Evolutionary conservation across 1,140 invertebrate genomes (phyloP), one percentile per base, ranked within the genome.

Genomic region (Frieseomelitta varia): DNA sequence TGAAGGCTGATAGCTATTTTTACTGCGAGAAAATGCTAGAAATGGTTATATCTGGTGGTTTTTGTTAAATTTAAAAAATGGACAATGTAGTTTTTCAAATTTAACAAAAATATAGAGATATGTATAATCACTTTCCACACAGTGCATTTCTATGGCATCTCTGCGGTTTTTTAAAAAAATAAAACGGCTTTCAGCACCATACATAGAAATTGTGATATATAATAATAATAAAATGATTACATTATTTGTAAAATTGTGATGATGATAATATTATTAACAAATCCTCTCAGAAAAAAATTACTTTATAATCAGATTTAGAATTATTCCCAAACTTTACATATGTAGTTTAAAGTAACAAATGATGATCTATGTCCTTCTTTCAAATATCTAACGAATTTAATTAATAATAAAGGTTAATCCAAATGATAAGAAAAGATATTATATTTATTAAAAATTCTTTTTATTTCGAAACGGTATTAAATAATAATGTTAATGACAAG

Each of bases 121-220:
- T 17, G 63, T 79, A 79, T 84, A 79, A 87, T 84, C 55, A 77
- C 65, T 47, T 65, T 58, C 80, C 78, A 71, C 27, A 78, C 39
- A 27, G 39, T 56, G 56, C 67, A 71, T 80, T 76, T 80, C 58
- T 84, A 80, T 76, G 84, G 83, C 83, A 55, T 73, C 51, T 56
- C 83, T 65, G 55, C 58, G 61, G 56, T 76, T 39, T 65, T 53
- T 80, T 55, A 53, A 47, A 47, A 47, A 47, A 84, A 73, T 65
- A 69, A 77, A 79, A 89, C 78, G 81, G 87, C 88, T 89, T 89
- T 89, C 78, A 84, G 81, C 85, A 88, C 58, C 79, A 88, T n/a
- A 86, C 78, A 89, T 86, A 89, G 85, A 86, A 86, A 89, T 89
- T 89, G 88, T 89, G 88, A 89, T 89, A 89, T 89, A 81, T 89